These are phyloP conservation scores for Coleophora deauratella DNA, from an alignment of 2,888 invertebrate genomes.

Conservation along the genomic window DNA sequence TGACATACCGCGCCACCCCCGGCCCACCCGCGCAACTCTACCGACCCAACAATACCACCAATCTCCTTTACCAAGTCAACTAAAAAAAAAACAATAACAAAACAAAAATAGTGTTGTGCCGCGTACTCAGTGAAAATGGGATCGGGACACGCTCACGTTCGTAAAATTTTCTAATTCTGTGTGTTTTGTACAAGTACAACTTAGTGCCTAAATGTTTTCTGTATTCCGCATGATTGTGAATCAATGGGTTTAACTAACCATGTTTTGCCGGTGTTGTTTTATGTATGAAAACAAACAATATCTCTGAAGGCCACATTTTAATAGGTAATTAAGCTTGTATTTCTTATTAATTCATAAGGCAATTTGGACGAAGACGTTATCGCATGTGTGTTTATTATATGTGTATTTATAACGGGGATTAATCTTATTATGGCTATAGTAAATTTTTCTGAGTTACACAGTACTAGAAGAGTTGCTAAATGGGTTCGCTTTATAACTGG, in stretches of 20 bases:
- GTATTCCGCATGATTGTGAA: conserved; percentile 29
- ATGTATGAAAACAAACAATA: conserved; percentile 11
- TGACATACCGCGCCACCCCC: conserved; percentile 47
- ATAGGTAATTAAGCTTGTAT: conserved; percentile 28
- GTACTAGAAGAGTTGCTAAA: conserved; percentile 5
- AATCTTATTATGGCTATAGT: neutral
- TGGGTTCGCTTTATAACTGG: conserved; percentile 14
- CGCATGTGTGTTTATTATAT: conserved; percentile 20
- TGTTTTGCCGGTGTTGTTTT: conserved; percentile 26
- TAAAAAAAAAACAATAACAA: conserved; percentile 2
- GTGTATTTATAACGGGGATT: conserved; percentile 6
- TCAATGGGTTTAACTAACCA: conserved; percentile 32
- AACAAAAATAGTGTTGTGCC: conserved; percentile 30
- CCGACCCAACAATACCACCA: conserved; percentile 24
- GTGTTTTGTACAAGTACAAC: conserved; percentile 28
- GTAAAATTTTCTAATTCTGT: conserved; percentile 37
- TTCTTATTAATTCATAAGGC: conserved; percentile 3
- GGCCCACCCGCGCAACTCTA: conserved; percentile 17
- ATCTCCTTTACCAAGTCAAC: conserved; percentile 6
- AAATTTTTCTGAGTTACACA: neutral
- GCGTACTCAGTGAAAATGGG: conserved; percentile 30
- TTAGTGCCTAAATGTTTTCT: conserved; percentile 39
- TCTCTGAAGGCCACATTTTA: conserved; percentile 19
- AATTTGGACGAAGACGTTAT: conserved; percentile 27
- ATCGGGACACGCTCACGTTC: conserved; percentile 53